These are phyloP conservation scores for Apotomis turbidana DNA, from an alignment of 2,888 invertebrate genomes.

Conservation along the genomic window DNA sequence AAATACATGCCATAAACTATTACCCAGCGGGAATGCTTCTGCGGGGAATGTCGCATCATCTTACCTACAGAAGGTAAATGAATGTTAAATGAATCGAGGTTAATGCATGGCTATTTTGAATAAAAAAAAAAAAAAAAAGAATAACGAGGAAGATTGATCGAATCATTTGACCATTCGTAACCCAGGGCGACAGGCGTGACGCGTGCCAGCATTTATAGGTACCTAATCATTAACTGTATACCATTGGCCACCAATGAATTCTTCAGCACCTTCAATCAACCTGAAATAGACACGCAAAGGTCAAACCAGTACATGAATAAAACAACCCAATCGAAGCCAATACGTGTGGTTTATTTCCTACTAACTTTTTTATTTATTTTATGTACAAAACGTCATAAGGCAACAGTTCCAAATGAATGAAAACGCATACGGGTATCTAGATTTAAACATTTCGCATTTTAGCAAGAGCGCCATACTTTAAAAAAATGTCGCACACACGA, in stretches of 20 bases:
- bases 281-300: slow-evolving; percentile 24
- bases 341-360: slow-evolving; percentile 80
- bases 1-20: no score
- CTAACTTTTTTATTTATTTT: slow-evolving; percentile 76
- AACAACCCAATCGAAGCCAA: slow-evolving; percentile 72
- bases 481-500: slow-evolving; percentile 43
- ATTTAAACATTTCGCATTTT: slow-evolving; percentile 55
- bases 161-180: not conserved
- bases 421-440: slow-evolving; percentile 64
- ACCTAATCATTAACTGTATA: slow-evolving; percentile 11
- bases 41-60: no score
- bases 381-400: slow-evolving; percentile 83
- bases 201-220: not conserved
- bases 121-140: no score
- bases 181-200: not conserved
- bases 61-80: no score
- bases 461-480: slow-evolving; percentile 61
- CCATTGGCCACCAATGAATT: slow-evolving; percentile 21
- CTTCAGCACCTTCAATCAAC: slow-evolving; percentile 20
- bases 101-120: no score
- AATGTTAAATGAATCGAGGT: no score
- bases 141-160: no score
- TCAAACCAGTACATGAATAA: slow-evolving; percentile 56
- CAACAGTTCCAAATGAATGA: slow-evolving; percentile 79
- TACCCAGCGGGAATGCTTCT: no score